Evolutionary conservation across 2,888 invertebrate genomes (phyloP).

Genomic region (Oegoconia quadripuncta): DNA sequence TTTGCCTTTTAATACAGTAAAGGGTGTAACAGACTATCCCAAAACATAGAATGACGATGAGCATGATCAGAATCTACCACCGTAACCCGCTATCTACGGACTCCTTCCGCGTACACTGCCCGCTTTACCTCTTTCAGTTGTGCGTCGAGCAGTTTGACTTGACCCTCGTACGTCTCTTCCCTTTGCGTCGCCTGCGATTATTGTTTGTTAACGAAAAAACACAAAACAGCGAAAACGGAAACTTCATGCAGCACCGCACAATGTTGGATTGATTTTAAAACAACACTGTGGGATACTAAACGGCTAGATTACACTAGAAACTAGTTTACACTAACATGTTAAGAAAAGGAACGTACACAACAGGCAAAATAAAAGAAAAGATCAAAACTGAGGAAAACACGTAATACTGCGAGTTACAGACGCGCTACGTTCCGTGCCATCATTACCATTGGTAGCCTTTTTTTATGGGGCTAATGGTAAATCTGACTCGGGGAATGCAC

Average conservation of each 20-base stretch:
- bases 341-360: constrained; percentile 44
- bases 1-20: constrained; percentile 20
- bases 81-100: constrained; percentile 67
- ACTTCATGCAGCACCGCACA: constrained; percentile 57
- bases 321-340: constrained; percentile 39
- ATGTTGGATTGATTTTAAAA: constrained; percentile 24
- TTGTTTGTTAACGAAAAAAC: constrained; percentile 67
- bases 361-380: constrained; percentile 41
- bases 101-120: constrained; percentile 35
- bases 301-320: constrained; percentile 28
- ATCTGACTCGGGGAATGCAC: constrained; percentile 40
- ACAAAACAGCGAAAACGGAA: constrained; percentile 62
- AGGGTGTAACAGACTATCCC: constrained; percentile 12
- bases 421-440: constrained; percentile 47
- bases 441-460: constrained; percentile 39
- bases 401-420: constrained; percentile 43
- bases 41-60: constrained; percentile 59
- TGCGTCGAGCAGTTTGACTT: constrained; percentile 93
- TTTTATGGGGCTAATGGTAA: constrained; percentile 28
- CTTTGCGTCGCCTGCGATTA: constrained; percentile 93
- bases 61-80: constrained; percentile 61
- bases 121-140: constrained; percentile 94
- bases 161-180: constrained; percentile 95
- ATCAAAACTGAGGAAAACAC: constrained; percentile 39
- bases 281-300: constrained; percentile 44